phyloP scores from a whole-genome alignment of 1,140 invertebrate species.

The Laupala kohalensis region DNA sequence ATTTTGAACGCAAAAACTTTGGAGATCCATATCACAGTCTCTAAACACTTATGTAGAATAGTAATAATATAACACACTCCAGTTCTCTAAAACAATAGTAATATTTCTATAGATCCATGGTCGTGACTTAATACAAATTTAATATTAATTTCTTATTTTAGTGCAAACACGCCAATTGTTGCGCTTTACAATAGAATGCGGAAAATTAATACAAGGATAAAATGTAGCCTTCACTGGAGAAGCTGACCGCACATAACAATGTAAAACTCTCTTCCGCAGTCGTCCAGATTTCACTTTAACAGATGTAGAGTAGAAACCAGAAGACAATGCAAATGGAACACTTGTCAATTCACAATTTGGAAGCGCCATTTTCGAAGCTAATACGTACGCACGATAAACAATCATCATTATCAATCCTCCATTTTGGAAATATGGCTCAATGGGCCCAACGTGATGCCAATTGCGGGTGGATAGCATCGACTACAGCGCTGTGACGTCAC shows the following conservation, averaged over 20 bases:
- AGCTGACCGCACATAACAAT: not conserved
- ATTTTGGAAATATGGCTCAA: not conserved
- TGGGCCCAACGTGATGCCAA: too few relatives aligned
- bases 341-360: not conserved
- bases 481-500: not conserved
- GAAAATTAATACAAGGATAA: not conserved
- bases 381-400: not conserved
- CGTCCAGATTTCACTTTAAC: not conserved
- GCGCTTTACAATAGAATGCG: not conserved
- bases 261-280: not conserved
- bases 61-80: too few relatives aligned
- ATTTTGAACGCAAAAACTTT: conserved; percentile 1
- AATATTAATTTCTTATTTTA: not conserved
- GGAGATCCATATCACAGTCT: not conserved
- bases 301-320: not conserved
- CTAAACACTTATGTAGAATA: too few relatives aligned
- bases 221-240: not conserved
- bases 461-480: not conserved
- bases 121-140: not conserved
- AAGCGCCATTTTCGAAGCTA: not conserved
- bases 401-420: not conserved
- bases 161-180: not conserved
- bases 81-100: too few relatives aligned
- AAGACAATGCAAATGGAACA: not conserved
- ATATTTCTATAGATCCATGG: not conserved